These are phyloP conservation scores for Patella pellucida DNA, from an alignment of 2,888 invertebrate genomes.

Conservation along the genomic window DNA sequence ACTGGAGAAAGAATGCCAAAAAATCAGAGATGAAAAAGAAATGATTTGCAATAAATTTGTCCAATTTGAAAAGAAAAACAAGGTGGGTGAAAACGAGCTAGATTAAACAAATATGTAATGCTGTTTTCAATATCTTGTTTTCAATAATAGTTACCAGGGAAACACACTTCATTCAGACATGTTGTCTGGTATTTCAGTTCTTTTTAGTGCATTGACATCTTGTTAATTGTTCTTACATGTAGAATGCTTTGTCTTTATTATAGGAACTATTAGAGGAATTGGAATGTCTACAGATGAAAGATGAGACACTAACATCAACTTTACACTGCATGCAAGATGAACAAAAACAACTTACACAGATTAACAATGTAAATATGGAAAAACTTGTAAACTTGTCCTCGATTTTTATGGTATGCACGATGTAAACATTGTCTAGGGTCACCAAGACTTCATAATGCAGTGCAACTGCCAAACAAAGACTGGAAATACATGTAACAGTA, in stretches of 20 bases:
- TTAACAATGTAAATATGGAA: constrained; percentile 51
- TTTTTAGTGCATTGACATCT: too few species aligned
- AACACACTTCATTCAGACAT: too few species aligned
- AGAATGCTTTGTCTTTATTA: constrained; percentile 15
- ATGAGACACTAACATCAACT: constrained; percentile 66
- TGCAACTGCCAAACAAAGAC: too few species aligned
- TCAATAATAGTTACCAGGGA: too few species aligned
- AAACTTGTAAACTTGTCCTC: too few species aligned
- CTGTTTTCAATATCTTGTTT: too few species aligned
- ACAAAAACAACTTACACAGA: constrained; percentile 42
- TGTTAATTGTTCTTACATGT: not conserved
- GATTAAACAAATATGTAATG: too few species aligned
- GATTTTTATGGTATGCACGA: too few species aligned
- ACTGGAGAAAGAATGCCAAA: constrained; percentile 31
- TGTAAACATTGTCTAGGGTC: too few species aligned
- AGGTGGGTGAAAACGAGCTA: constrained; percentile 30
- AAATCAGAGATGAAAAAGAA: constrained; percentile 36
- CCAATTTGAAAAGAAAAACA: constrained; percentile 38
- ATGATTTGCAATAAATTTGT: constrained; percentile 33
- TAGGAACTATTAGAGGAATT: constrained; percentile 66
- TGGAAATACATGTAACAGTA: too few species aligned
- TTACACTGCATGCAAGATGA: constrained; percentile 66
- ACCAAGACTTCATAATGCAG: too few species aligned
- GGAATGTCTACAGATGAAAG: constrained; percentile 70
- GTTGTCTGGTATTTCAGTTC: too few species aligned